Conservation (phyloP, 2,888 invertebrate species). For the Caenorhabditis afra region DNA sequence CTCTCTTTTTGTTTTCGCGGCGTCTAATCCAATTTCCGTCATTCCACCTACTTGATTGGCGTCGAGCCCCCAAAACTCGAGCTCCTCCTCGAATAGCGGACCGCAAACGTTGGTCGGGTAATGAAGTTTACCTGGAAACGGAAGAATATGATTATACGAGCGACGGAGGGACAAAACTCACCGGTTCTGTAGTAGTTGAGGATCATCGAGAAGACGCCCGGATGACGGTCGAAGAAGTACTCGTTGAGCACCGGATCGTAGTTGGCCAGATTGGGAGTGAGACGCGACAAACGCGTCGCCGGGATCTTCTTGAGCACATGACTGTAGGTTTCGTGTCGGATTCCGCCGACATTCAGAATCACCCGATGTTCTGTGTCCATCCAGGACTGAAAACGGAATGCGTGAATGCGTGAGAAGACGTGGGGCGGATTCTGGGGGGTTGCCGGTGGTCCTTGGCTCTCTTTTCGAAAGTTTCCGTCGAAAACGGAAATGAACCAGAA, state of each 20-base stretch:
- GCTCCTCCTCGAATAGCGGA: slow-evolving; percentile 97
- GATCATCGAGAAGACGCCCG: slow-evolving; percentile 92
- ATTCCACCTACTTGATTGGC: slow-evolving; percentile 87
- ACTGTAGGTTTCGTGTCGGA: slow-evolving; percentile 85
- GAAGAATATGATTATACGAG: neutral
- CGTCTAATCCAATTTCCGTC: slow-evolving; percentile 18
- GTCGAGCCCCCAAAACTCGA: slow-evolving; percentile 99
- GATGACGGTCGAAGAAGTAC: slow-evolving; percentile 97
- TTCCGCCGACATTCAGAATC: slow-evolving; percentile 92
- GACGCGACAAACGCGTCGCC: slow-evolving; percentile 87
- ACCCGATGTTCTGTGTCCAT: slow-evolving; percentile 92
- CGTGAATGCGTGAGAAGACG: neutral
- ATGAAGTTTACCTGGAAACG: slow-evolving; percentile 90
- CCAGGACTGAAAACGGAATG: slow-evolving; percentile 71
- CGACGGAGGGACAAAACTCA: slow-evolving; percentile 1
- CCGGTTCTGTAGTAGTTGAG: slow-evolving; percentile 90
- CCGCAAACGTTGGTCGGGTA: slow-evolving; percentile 99
- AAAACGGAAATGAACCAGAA: slow-evolving; percentile 24
- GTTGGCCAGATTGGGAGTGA: slow-evolving; percentile 95
- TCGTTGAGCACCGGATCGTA: slow-evolving; percentile 99
- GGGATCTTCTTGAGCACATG: slow-evolving; percentile 90
- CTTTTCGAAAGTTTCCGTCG: neutral
- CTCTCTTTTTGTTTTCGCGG: slow-evolving; percentile 2
- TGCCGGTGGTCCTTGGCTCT: neutral
- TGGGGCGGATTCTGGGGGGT: neutral